Base-by-base conservation (phyloP, 2,797 vertebrate genomes). In the Lithobates pipiens region DNA sequence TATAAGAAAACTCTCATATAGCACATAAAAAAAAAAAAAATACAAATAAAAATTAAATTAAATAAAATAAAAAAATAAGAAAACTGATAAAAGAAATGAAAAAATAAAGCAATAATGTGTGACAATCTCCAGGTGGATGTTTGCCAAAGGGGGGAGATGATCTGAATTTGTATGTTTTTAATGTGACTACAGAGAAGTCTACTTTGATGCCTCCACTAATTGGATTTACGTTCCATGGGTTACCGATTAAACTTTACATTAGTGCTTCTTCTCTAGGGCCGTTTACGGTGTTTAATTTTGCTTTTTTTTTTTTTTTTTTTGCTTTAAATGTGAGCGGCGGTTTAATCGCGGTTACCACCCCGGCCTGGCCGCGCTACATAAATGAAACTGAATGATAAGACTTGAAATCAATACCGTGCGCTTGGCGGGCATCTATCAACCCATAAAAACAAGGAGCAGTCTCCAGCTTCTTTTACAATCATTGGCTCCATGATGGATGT, bases 401-500 rank as follows among this genome's bases (percentile, higher is more conserved):
- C 82, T 74, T 32, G 44, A 80, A 81, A 84, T 88, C 80, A 77
- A 80, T 89, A 75, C 3, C 11, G 27, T 61, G 57, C 57, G 63
- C n/a, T 57, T 79, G 21, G 63, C 39, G 34, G 18, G 32, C 57
- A 74, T 83, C 70, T 69, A 80, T 86, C 85, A 82, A 50, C 27
- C 83, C 16, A 57, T 77, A 79, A 76, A 68, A 88, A 80, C 86
- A 83, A 79, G 71, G 18, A 32, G 23, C 72, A 34, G 54, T 72
- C 67, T 72, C 27, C 29, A 77, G 65, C 23, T 70, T 73, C 36
- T 88, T 42, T 80, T 77, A 80, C 54, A 82, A 84, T 86, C 72
- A 77, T 82, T 88, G 68, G 67, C 39, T 63, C n/a, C 18, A 54
- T 73, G 86, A 89, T 88, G 86, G 73, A 89, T 89, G 72, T 73